A percentile compares a stretch with the other conserved stretches of the same genome.
Conservation (phyloP, 2,797 vertebrate genomes). For the Gambelia wislizenii region DNA sequence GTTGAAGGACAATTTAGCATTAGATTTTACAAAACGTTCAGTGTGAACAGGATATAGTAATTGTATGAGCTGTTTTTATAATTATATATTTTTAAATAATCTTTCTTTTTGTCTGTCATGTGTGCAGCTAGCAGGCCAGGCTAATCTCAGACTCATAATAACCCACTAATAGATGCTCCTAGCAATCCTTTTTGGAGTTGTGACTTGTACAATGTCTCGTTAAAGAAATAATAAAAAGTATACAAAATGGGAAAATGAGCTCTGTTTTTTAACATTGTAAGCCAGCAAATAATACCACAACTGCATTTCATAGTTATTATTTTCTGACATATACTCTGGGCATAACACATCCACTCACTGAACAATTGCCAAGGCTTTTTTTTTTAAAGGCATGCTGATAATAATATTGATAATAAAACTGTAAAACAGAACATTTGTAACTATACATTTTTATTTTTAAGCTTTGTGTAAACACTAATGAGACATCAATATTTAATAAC, state of each 20-base stretch:
- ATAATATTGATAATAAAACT: too few species aligned
- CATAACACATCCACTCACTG: background rate
- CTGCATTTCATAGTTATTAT: background rate
- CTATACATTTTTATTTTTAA: too few species aligned
- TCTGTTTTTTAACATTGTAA: conserved; percentile 1
- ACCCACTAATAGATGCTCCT: background rate
- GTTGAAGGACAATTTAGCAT: conserved; percentile 1
- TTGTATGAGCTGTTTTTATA: background rate
- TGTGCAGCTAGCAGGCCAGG: background rate
- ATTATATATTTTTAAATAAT: background rate
- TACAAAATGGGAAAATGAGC: conserved; percentile 4
- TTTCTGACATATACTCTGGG: background rate
- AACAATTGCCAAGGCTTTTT: too few species aligned
- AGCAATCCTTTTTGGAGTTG: background rate
- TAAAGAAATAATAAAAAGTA: too few species aligned
- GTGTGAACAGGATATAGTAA: conserved; percentile 10
- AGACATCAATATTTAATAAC: too few species aligned
- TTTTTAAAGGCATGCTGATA: too few species aligned
- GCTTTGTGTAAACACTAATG: too few species aligned
- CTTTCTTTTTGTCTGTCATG: background rate
- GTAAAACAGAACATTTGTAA: too few species aligned
- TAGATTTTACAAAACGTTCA: conserved; percentile 18
- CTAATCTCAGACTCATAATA: conserved; percentile 12
- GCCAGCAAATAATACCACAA: background rate
- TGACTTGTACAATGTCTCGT: background rate